Evolutionary conservation across 2,113 vertebrate species (phyloP).

Genomic region (Beaufortia kweichowensis): DNA sequence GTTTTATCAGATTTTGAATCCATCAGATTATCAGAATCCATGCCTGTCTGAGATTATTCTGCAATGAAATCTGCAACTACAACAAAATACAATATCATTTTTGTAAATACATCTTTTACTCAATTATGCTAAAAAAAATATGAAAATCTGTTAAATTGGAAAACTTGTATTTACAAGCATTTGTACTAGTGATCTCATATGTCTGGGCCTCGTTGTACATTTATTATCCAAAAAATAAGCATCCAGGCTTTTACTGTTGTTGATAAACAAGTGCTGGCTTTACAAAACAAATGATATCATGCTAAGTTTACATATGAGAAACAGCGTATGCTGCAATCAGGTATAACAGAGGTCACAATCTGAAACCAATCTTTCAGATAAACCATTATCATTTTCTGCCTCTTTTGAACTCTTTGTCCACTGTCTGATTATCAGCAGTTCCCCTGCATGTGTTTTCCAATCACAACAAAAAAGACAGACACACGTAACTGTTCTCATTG

Average conservation of each 20-base stretch:
- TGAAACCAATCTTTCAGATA: conserved; percentile 25
- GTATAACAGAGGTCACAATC: background rate
- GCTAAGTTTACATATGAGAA: background rate
- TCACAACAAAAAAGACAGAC: background rate
- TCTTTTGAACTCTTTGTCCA: background rate
- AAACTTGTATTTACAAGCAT: too few species aligned
- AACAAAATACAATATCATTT: too few species aligned
- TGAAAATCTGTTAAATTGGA: too few species aligned
- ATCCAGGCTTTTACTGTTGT: background rate
- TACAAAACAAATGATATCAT: background rate
- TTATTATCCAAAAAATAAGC: background rate
- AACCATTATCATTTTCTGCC: conserved; percentile 16
- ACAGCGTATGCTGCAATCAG: background rate
- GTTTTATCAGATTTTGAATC: too few species aligned
- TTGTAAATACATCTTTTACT: too few species aligned
- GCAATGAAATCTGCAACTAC: too few species aligned
- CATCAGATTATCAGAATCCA: too few species aligned
- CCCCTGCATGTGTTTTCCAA: background rate
- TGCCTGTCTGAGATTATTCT: too few species aligned
- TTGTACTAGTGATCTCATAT: too few species aligned
- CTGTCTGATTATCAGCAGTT: conserved; percentile 33
- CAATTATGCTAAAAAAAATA: too few species aligned
- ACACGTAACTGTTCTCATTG: background rate
- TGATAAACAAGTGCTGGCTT: conserved; percentile 11
- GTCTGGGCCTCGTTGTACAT: too few species aligned